Percentiles rank a stretch among this genome's conserved stretches.
These are phyloP conservation scores for Tor tambroides DNA, from an alignment of 2,113 vertebrate genomes.

Conservation along the genomic window DNA sequence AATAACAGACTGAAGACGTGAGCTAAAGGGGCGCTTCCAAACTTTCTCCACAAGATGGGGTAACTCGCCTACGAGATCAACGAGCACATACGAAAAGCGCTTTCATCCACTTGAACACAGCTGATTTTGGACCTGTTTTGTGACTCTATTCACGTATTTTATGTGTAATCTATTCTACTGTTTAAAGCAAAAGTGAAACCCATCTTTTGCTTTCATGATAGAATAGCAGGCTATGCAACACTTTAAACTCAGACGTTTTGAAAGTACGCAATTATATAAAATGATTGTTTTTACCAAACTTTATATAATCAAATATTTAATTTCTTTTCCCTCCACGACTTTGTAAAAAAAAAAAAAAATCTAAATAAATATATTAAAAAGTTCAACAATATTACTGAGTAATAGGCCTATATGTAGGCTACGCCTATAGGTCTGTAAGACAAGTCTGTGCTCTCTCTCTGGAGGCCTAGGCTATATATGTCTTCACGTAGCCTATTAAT, in stretches of 20 bases:
- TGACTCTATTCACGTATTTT: not conserved
- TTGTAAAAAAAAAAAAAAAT: not conserved
- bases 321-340: not conserved
- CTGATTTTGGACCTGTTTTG: not conserved
- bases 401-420: no score
- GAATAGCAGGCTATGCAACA: not conserved
- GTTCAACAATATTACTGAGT: not conserved
- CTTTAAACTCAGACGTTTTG: not conserved
- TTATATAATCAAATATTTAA: not conserved
- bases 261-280: not conserved
- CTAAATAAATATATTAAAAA: not conserved
- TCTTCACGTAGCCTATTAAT: not conserved
- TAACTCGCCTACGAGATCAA: slow-evolving; percentile 58
- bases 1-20: not conserved
- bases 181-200: slow-evolving; percentile 70
- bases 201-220: slow-evolving; percentile 59
- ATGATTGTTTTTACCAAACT: not conserved
- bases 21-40: not conserved
- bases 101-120: not conserved
- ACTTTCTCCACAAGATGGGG: slow-evolving; percentile 73
- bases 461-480: not conserved
- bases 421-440: not conserved
- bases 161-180: slow-evolving; percentile 63
- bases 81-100: not conserved
- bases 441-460: not conserved